phyloP scores from a whole-genome alignment of 2,888 invertebrate species.

The Phortica okadai region DNA sequence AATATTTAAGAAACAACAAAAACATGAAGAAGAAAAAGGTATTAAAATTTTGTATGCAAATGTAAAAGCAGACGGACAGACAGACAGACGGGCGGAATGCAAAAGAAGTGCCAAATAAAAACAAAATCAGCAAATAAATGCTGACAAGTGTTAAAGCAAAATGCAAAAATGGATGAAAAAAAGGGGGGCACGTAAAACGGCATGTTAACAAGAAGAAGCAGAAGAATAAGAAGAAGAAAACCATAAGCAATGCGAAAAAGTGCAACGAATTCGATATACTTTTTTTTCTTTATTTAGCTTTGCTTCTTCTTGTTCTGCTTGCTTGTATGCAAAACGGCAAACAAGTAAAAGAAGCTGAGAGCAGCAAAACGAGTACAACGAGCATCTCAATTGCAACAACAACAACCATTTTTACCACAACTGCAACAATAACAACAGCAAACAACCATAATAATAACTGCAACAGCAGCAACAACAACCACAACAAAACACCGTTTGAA shows the following conservation, averaged over 20 bases:
- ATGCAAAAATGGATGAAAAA: slow-evolving; percentile 31
- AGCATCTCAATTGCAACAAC: not conserved
- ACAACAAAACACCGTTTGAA: not conserved
- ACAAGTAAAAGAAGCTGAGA: not conserved
- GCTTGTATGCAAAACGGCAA: not conserved
- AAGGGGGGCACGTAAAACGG: slow-evolving; percentile 50
- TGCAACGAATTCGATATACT: not conserved
- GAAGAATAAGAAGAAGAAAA: not conserved
- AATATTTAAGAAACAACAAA: slow-evolving; percentile 48
- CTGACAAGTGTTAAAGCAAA: not conserved
- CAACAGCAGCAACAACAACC: not conserved
- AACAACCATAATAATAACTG: not conserved
- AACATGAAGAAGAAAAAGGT: slow-evolving; percentile 49
- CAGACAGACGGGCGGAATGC: not conserved
- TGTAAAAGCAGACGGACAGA: slow-evolving; percentile 9
- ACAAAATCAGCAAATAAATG: slow-evolving; percentile 13
- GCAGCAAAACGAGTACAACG: not conserved
- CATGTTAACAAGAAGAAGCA: not conserved
- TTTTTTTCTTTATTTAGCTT: not conserved
- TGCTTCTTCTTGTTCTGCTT: not conserved
- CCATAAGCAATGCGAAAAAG: not conserved
- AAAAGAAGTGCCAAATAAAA: slow-evolving; percentile 22
- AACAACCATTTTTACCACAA: slow-evolving; percentile 4
- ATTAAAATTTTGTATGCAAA: slow-evolving; percentile 32
- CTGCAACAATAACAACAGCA: slow-evolving; percentile 7